A percentile compares a stretch with the other conserved stretches of the same genome.
phyloP scores from a whole-genome alignment of 2,888 invertebrate species.

The Serrognathus titanus region DNA sequence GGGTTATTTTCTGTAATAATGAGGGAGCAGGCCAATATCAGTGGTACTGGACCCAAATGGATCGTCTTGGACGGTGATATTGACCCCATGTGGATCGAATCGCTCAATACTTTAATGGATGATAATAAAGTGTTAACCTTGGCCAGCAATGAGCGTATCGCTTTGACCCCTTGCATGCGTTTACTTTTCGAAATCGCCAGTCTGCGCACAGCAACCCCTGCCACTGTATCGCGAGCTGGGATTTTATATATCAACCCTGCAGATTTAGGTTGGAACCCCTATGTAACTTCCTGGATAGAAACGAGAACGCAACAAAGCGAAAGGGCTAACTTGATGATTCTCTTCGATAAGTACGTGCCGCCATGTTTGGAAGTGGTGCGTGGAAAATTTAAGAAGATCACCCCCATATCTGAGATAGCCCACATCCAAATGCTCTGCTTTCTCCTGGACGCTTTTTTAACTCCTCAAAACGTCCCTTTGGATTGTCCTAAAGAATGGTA shows the following conservation, averaged over 20 bases:
- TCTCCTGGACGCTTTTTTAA: conserved; percentile 80
- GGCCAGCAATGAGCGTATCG: conserved; percentile 92
- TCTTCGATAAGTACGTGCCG: conserved; percentile 93
- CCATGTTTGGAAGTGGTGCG: conserved; percentile 72
- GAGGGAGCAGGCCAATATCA: conserved; percentile 89
- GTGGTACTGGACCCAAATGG: conserved; percentile 87
- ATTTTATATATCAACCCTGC: conserved; percentile 92
- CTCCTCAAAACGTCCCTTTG: conserved; percentile 72
- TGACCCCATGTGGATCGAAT: conserved; percentile 98
- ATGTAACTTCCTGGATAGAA: conserved; percentile 85
- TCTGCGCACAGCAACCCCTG: conserved; percentile 88
- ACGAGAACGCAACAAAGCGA: conserved; percentile 68
- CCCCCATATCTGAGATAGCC: conserved; percentile 85
- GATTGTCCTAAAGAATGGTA: conserved; percentile 94
- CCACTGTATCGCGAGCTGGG: conserved; percentile 92
- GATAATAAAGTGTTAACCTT: conserved; percentile 93
- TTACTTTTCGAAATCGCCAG: conserved; percentile 91
- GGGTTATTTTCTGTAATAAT: conserved; percentile 91
- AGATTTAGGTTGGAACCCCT: conserved; percentile 94
- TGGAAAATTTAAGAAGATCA: conserved; percentile 80
- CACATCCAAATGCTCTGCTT: conserved; percentile 86
- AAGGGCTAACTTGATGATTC: conserved; percentile 74
- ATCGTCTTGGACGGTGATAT: conserved; percentile 94
- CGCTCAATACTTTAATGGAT: conserved; percentile 94
- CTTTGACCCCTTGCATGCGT: conserved; percentile 83